Evolutionary conservation across 2,113 vertebrate species (phyloP), one percentile per base, ranked within the genome.

Genomic region (Podarcis raffonei): DNA sequence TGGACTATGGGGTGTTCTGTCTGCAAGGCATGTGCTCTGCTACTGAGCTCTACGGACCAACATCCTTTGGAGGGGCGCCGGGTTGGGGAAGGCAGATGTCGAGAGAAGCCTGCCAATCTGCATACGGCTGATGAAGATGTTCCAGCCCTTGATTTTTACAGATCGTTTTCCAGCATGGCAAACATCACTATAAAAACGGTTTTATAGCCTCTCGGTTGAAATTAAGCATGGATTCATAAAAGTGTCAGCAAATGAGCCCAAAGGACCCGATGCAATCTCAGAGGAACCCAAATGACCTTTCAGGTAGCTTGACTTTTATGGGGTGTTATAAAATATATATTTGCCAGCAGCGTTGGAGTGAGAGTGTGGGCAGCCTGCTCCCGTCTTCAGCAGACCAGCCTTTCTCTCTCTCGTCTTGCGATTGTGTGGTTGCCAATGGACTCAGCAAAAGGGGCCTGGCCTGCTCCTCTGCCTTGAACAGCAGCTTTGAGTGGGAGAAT

Each of bases 161-260:
- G 92, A 77, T 85, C n/a, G 53, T 92, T 93, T 94, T 94, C 75
- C 1, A 18, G 93, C 90, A 82, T 69, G 13, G 87, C 83, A 80
- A 23, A 32, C 0, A 0, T 86, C 0, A 0, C 90, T 77, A 32
- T 92, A 85, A 95, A 92, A 69, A 18, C 3, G 89, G 62, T 92
- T 95, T 95, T 90, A 94, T 62, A 71, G 90, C 90, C 83, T 88
- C 90, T 1, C 0, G 2, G 83, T 82, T 15, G 57, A 93, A 90
- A 90, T 90, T 92, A 87, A 94, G 39, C 11, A 0, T 6, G 72
- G 88, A 91, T 94, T 88, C 79, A 57, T 95, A 92, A 94, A 95
- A 90, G 91, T 87, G 92, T 89, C 95, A 88, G 92, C 94, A 62
- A 91, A 91, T 48, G 79, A 84, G 93, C 53, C 5, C 0, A 8